Evolutionary conservation across 2,888 invertebrate genomes (phyloP).

Genomic region (Deilephila porcellus): DNA sequence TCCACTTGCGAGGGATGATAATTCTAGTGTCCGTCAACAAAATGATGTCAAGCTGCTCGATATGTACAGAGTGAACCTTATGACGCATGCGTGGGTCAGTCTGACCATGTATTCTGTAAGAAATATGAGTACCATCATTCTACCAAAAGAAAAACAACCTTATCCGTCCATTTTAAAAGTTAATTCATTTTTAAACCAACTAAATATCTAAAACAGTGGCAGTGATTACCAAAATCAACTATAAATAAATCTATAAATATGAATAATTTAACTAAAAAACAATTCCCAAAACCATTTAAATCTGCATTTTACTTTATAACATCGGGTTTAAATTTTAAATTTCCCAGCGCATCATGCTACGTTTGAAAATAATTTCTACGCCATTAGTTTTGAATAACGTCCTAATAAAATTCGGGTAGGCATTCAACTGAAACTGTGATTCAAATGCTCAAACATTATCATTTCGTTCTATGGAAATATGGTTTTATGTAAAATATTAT

Average conservation of each 20-base stretch:
- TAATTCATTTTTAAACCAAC: no score
- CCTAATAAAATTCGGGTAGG: conserved; percentile 30
- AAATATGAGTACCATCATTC: no score
- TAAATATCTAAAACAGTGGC: no score
- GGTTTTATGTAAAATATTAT: neutral
- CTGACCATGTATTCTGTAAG: no score
- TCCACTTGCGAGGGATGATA: no score
- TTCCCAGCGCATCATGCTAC: conserved; percentile 22
- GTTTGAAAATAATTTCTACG: conserved; percentile 28
- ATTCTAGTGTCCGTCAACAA: no score
- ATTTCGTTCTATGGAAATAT: neutral
- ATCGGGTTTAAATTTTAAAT: conserved; percentile 16
- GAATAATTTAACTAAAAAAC: neutral
- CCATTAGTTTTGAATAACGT: conserved; percentile 30
- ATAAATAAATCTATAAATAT: neutral
- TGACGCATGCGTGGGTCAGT: no score
- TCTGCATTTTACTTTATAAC: neutral
- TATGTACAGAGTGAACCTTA: no score
- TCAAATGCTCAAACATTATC: neutral
- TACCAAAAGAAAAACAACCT: no score
- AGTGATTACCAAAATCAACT: neutral
- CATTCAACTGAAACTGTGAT: conserved; percentile 26
- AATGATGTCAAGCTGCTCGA: no score
- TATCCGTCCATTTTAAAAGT: no score
- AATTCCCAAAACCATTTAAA: neutral